Evolutionary conservation across 2,113 vertebrate genomes (phyloP).

Genomic region (Sitta europaea): DNA sequence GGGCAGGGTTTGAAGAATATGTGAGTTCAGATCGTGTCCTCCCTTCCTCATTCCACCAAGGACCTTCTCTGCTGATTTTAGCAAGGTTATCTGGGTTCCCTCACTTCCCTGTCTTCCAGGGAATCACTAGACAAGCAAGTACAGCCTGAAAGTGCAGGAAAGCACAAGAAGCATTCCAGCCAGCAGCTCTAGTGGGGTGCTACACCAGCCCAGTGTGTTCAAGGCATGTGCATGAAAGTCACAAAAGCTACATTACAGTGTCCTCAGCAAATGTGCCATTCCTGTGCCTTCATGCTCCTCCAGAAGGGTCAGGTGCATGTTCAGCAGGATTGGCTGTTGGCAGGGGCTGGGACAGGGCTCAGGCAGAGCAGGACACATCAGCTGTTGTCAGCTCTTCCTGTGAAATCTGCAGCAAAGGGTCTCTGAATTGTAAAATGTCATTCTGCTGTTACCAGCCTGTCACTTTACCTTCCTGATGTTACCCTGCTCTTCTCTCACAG

Average conservation of each 20-base stretch:
- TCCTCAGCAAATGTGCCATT: neutral
- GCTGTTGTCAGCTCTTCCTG: neutral
- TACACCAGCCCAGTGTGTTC: rapidly evolving
- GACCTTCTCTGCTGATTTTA: neutral
- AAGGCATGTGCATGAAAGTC: neutral
- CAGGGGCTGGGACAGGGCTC: neutral
- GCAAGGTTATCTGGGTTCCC: neutral
- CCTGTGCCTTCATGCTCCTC: neutral
- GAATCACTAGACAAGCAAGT: neutral
- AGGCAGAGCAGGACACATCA: neutral
- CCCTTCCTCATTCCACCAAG: neutral
- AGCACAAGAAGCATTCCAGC: neutral
- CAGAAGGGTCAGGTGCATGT: neutral
- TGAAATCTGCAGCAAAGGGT: neutral
- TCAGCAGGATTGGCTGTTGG: neutral
- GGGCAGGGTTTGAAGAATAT: neutral
- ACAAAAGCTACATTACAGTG: neutral
- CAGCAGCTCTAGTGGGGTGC: neutral
- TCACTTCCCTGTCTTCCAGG: neutral
- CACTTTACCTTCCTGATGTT: neutral
- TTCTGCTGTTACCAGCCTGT: neutral
- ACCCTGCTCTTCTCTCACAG: neutral
- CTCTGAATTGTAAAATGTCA: neutral
- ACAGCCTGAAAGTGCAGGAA: neutral
- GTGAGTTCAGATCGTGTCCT: neutral